Evolutionary conservation across 2,888 invertebrate species (phyloP).

Genomic region (Idaea aversata): DNA sequence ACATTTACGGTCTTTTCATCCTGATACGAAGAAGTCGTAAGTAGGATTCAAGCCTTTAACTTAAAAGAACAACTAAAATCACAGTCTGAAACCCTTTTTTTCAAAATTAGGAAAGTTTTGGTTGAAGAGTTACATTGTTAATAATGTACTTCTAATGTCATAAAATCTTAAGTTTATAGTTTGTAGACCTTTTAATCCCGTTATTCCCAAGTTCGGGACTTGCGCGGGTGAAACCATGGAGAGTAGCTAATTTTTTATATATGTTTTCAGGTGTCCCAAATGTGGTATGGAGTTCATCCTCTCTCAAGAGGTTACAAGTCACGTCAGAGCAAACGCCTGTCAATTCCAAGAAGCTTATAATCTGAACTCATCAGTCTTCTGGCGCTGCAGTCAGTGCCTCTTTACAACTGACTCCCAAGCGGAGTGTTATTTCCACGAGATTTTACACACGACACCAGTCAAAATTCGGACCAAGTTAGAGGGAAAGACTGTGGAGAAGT

Average conservation of each 20-base stretch:
- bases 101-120: too few relatives aligned
- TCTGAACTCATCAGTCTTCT: constrained; percentile 51
- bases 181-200: too few relatives aligned
- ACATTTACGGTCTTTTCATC: constrained; percentile 82
- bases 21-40: constrained; percentile 83
- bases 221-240: too few relatives aligned
- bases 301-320: constrained; percentile 87
- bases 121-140: not conserved
- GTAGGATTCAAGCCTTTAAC: constrained; percentile 23
- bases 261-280: constrained; percentile 82
- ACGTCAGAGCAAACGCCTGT: constrained; percentile 83
- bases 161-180: not conserved
- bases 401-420: constrained; percentile 84
- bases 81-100: too few relatives aligned
- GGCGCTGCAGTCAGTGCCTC: constrained; percentile 82
- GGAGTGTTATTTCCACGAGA: constrained; percentile 87
- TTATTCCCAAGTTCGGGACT: too few relatives aligned
- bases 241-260: not conserved
- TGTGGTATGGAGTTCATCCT: constrained; percentile 86
- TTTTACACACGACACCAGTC: constrained; percentile 80
- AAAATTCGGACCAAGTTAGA: not conserved
- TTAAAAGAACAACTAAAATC: not conserved
- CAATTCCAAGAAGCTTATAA: constrained; percentile 51
- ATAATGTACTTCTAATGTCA: not conserved
- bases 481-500: constrained; percentile 63